phyloP scores from a whole-genome alignment of 2,113 vertebrate genomes.

The Eolophus roseicapilla region DNA sequence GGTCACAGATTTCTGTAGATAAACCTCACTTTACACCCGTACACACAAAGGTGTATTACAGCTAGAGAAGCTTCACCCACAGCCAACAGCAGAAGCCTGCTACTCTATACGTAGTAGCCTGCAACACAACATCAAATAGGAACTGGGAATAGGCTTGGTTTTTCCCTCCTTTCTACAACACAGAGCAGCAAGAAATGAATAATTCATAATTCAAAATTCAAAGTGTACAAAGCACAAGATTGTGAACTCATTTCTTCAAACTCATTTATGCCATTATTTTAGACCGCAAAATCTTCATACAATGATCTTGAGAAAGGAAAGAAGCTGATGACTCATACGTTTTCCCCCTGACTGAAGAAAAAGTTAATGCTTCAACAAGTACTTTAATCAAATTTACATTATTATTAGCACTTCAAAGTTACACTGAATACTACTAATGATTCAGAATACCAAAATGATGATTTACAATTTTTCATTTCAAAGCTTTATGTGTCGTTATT shows the following conservation, averaged over 20 bases:
- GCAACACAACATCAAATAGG: background rate
- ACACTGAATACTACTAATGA: background rate
- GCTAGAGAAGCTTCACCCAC: background rate
- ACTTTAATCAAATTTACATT: background rate
- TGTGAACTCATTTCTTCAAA: background rate
- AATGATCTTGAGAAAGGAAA: background rate
- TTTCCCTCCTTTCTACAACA: background rate
- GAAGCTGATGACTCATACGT: background rate
- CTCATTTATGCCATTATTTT: background rate
- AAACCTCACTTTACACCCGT: background rate
- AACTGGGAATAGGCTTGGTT: background rate
- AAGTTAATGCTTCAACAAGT: background rate
- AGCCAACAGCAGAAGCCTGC: background rate
- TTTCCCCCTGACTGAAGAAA: background rate
- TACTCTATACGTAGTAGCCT: background rate
- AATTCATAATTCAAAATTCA: background rate
- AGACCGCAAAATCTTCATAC: background rate
- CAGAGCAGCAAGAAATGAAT: background rate
- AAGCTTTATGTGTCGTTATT: rapidly evolving
- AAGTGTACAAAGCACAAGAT: background rate
- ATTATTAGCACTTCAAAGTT: background rate
- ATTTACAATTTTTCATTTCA: background rate
- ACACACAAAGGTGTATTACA: background rate
- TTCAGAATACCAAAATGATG: background rate
- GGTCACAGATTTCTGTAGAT: background rate